phyloP scores from a whole-genome alignment of 2,888 invertebrate genomes.

The Agrypnus murinus region DNA sequence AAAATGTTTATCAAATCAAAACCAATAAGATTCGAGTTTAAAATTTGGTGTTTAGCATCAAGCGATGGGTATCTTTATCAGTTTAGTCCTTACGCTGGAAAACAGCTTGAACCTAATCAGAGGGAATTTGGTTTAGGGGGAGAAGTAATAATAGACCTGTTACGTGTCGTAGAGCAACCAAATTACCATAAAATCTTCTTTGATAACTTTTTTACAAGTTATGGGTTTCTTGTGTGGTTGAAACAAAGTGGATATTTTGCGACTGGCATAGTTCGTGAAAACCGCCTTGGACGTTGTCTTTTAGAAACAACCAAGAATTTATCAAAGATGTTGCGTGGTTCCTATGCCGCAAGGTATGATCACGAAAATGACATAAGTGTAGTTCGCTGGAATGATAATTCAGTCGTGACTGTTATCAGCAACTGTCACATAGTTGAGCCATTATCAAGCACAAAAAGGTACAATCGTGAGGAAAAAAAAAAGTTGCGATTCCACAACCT shows the following conservation, averaged over 20 bases:
- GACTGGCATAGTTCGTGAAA: no score
- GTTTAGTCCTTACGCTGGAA: no score
- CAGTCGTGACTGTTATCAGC: slow-evolving; percentile 4
- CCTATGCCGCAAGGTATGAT: not conserved
- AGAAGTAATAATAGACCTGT: not conserved
- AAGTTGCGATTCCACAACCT: not conserved
- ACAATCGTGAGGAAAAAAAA: not conserved
- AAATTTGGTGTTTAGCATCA: slow-evolving; percentile 60
- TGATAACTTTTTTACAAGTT: no score
- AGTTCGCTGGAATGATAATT: slow-evolving; percentile 7
- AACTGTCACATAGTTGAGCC: not conserved
- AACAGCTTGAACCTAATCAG: no score
- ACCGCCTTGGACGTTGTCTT: not conserved
- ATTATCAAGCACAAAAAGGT: not conserved
- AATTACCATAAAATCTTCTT: no score
- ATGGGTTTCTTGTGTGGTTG: no score
- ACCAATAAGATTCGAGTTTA: no score
- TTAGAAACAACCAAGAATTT: not conserved
- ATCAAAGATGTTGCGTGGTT: not conserved
- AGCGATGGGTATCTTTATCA: no score
- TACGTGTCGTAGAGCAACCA: not conserved
- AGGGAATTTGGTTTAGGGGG: not conserved
- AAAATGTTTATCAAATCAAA: no score
- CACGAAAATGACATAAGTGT: not conserved
- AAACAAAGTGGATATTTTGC: no score